phyloP scores from a whole-genome alignment of 2,113 vertebrate species.

The Hystrix brachyura region DNA sequence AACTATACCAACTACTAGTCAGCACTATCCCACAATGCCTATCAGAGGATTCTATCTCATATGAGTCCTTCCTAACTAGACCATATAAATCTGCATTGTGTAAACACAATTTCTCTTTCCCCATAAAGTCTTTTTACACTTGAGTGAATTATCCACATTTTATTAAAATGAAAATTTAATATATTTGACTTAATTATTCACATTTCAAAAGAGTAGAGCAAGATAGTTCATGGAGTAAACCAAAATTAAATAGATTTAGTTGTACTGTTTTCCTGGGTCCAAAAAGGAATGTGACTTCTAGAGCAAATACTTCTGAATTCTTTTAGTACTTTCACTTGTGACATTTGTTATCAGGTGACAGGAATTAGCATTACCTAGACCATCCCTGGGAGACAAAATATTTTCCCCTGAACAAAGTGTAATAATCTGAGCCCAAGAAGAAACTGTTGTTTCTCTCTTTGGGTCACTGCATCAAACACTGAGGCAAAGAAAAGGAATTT shows the following conservation, averaged over 20 bases:
- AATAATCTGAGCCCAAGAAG: not conserved
- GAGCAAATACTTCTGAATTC: not conserved
- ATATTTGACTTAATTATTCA: constrained; percentile 22
- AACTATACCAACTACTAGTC: not conserved
- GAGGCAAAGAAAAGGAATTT: constrained; percentile 8
- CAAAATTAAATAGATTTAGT: constrained; percentile 18
- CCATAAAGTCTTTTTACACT: constrained; percentile 3
- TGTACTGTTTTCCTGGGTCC: not conserved
- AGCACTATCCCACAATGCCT: not conserved
- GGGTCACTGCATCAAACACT: not conserved
- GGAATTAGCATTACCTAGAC: not conserved
- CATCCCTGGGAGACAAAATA: not conserved
- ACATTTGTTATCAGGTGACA: not conserved
- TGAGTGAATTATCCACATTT: constrained; percentile 48
- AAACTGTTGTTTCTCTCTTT: not conserved
- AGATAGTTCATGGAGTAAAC: not conserved
- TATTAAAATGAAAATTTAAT: constrained; percentile 19
- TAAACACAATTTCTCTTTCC: constrained; percentile 11
- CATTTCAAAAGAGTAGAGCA: constrained; percentile 40
- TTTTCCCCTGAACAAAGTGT: not conserved
- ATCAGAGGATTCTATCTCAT: not conserved
- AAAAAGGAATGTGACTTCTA: constrained; percentile 30
- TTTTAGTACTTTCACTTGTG: not conserved
- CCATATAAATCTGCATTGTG: not conserved
- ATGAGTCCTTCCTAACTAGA: not conserved